Conservation (phyloP, 2,113 vertebrate genomes). For the Callionymus lyra region DNA sequence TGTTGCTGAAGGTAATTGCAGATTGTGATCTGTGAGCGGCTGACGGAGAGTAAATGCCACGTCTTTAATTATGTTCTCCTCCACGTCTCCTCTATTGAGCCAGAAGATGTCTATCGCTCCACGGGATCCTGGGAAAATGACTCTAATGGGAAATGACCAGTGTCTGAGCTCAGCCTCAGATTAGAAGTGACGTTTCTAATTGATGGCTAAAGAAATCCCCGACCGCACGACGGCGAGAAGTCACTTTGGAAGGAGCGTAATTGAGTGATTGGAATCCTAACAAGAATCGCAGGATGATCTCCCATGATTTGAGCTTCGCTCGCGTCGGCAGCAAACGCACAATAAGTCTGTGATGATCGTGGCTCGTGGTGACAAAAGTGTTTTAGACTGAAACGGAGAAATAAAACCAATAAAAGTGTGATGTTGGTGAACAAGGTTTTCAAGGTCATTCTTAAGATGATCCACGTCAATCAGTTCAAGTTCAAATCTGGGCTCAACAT, state of each 20-base stretch:
- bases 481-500: no score
- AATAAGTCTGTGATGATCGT: no score
- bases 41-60: constrained; percentile 89
- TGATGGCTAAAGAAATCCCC: constrained; percentile 86
- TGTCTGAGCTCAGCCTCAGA: constrained; percentile 75
- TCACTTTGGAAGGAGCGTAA: constrained; percentile 92
- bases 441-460: no score
- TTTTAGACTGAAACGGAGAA: no score
- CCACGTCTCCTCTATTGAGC: constrained; percentile 69
- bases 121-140: constrained; percentile 78
- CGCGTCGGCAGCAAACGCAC: constrained; percentile 27
- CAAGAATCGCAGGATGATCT: constrained; percentile 50
- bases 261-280: constrained; percentile 84
- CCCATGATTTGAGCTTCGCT: constrained; percentile 31
- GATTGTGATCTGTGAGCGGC: constrained; percentile 82
- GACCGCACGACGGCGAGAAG: constrained; percentile 79
- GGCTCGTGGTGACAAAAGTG: no score
- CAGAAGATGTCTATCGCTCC: constrained; percentile 75
- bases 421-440: no score
- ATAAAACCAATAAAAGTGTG: no score
- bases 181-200: constrained; percentile 97
- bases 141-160: constrained; percentile 92
- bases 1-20: constrained; percentile 76
- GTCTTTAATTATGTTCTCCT: constrained; percentile 81
- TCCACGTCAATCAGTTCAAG: no score